phyloP scores from a whole-genome alignment of 2,888 invertebrate genomes.

The Homarus gammarus region DNA sequence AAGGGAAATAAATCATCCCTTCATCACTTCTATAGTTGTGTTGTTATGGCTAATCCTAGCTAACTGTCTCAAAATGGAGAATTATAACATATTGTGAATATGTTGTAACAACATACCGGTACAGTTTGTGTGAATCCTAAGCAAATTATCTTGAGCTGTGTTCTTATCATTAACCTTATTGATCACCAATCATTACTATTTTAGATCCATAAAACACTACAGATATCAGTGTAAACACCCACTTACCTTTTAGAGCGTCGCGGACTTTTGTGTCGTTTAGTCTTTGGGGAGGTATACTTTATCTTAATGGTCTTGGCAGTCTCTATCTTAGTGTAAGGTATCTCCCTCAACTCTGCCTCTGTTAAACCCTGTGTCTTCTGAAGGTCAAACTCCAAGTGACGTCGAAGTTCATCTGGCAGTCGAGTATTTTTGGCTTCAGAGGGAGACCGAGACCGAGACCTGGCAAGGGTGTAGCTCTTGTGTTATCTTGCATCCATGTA shows the following conservation, averaged over 20 bases:
- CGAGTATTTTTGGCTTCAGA: conserved; percentile 67
- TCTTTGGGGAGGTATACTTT: conserved; percentile 70
- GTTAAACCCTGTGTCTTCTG: conserved; percentile 67
- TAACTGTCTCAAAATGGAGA: too few species aligned
- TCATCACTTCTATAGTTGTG: too few species aligned
- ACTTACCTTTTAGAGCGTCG: conserved; percentile 72
- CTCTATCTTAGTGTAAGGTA: conserved; percentile 75
- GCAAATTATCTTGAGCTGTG: too few species aligned
- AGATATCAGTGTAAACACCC: background rate
- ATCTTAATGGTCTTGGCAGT: conserved; percentile 74
- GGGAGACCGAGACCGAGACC: conserved; percentile 75
- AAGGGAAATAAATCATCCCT: too few species aligned
- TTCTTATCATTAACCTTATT: background rate
- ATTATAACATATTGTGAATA: too few species aligned
- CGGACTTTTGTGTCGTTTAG: conserved; percentile 70
- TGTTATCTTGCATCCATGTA: too few species aligned
- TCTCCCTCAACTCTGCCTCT: conserved; percentile 72
- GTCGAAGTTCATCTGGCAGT: conserved; percentile 73
- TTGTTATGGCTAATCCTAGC: too few species aligned
- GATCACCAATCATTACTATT: background rate
- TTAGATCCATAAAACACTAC: background rate
- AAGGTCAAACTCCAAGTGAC: conserved; percentile 73
- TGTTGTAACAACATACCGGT: too few species aligned
- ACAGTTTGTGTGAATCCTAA: too few species aligned
- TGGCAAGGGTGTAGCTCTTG: background rate